Base-by-base conservation (phyloP, 2,888 invertebrate species). In the Bibio marci region DNA sequence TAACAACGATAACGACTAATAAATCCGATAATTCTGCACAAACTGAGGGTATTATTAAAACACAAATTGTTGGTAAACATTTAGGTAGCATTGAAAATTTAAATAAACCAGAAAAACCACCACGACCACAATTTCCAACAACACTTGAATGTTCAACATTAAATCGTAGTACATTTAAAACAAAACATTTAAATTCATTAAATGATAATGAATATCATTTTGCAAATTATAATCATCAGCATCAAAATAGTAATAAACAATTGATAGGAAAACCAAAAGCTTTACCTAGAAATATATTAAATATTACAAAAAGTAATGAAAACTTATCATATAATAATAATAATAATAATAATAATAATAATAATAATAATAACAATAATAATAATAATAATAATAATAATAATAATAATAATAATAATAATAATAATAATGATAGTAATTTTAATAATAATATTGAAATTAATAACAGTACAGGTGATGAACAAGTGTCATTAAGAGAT, bases 21-120 rank as follows among this genome's bases (percentile, higher is more conserved):
- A 33, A 33, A 18, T 7, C 19, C 4, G 18, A 33, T n/a, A 18
- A n/a, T 33, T 33, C 33, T 8, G 14, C 33, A 3, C 33, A 33
- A 19, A 33, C 33, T 3, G 12, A 15, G 10, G 18, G 18, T 33
- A 18, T 33, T 33, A 26, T 38, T 6, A 32, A 33, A 27, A 15
- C 30, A 30, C 37, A 22, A 22, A 8, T 22, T 19, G 14, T 30
- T 19, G 14, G 18, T 12, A 38, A 38, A 38, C 38, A 32, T 33
- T 38, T 32, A 8, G 25, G 19, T 18, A 38, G 38, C 13, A 33
- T 14, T 15, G 38, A 38, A 14, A 38, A 38, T 38, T 4, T 38
- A 13, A 30, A 32, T 3, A 39, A 67, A 39, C 74, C 74, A 3
- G 72, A 73, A n/a, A 75, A 75, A 49, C 75, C 76, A 2, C 75